A percentile compares a stretch with the other conserved stretches of the same genome.
phyloP scores from a whole-genome alignment of 1,140 invertebrate genomes.

The Scaptomyza montana region DNA sequence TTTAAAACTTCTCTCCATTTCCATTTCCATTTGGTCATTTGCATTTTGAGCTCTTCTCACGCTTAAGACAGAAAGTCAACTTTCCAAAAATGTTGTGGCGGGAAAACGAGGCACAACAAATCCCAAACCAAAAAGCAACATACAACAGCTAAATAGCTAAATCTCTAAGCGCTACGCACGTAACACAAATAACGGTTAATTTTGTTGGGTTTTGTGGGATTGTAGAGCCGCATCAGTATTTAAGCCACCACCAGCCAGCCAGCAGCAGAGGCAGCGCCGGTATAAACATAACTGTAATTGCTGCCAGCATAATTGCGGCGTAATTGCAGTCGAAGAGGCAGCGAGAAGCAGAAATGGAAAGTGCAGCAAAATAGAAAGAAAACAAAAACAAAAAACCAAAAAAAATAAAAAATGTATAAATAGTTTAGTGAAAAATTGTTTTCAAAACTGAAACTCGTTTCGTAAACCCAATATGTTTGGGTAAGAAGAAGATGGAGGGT shows the following conservation, averaged over 20 bases:
- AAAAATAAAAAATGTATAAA: constrained; percentile 21
- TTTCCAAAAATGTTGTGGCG: constrained; percentile 42
- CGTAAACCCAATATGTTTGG: too few species aligned
- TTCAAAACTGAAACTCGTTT: constrained; percentile 32
- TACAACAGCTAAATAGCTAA: neutral
- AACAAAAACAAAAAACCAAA: neutral
- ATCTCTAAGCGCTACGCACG: constrained; percentile 38
- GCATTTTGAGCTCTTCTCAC: constrained; percentile 40
- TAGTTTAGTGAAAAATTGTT: constrained; percentile 11
- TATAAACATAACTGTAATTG: constrained; percentile 52
- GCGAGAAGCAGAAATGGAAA: constrained; percentile 47
- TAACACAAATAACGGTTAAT: constrained; percentile 50
- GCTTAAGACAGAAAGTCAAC: constrained; percentile 37
- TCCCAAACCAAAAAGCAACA: neutral
- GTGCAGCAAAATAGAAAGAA: constrained; percentile 32
- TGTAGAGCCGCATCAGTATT: constrained; percentile 21
- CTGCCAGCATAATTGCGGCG: constrained; percentile 47
- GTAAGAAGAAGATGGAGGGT: neutral
- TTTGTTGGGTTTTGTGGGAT: constrained; percentile 30
- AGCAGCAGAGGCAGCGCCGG: constrained; percentile 7
- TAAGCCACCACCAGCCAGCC: constrained; percentile 12
- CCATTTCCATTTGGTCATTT: constrained; percentile 28
- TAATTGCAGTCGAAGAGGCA: constrained; percentile 43
- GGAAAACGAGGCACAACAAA: constrained; percentile 13
- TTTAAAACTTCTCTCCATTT: neutral